A percentile compares a stretch with the other conserved stretches of the same genome.
Evolutionary conservation across 2,888 invertebrate species (phyloP).

Genomic region (Ophraella communa): DNA sequence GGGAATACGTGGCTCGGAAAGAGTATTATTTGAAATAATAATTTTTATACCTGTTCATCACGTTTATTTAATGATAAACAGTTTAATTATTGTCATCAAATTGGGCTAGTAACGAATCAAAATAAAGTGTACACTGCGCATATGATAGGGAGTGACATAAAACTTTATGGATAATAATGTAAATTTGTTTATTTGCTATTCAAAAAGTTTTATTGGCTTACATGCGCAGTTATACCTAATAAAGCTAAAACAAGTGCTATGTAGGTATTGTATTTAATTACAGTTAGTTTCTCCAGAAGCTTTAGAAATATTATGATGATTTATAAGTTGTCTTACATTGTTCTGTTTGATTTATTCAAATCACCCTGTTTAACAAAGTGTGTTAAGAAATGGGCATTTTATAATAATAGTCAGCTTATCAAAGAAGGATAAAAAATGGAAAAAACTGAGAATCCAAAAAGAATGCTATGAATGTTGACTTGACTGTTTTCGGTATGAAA

Average conservation of each 20-base stretch:
- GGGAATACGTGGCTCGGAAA: neutral
- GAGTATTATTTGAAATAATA: neutral
- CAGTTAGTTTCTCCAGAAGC: too few relatives aligned
- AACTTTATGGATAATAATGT: neutral
- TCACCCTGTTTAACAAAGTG: neutral
- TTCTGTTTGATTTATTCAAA: neutral
- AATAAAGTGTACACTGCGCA: neutral
- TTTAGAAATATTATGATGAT: neutral
- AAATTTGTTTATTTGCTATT: neutral
- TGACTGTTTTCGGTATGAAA: too few relatives aligned
- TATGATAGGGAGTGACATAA: neutral
- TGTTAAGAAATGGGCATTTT: too few relatives aligned
- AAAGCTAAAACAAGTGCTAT: neutral
- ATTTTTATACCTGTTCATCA: neutral
- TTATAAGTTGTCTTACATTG: neutral
- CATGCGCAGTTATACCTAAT: neutral
- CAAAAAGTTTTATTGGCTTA: neutral
- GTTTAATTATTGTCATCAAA: neutral
- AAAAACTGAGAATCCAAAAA: too few relatives aligned
- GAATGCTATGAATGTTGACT: too few relatives aligned
- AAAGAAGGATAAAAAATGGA: too few relatives aligned
- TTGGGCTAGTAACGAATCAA: neutral
- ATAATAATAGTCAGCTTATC: too few relatives aligned
- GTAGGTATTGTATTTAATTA: neutral
- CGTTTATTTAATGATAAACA: neutral